phyloP scores from a whole-genome alignment of 1,140 invertebrate genomes.

The Sitophilus oryzae region DNA sequence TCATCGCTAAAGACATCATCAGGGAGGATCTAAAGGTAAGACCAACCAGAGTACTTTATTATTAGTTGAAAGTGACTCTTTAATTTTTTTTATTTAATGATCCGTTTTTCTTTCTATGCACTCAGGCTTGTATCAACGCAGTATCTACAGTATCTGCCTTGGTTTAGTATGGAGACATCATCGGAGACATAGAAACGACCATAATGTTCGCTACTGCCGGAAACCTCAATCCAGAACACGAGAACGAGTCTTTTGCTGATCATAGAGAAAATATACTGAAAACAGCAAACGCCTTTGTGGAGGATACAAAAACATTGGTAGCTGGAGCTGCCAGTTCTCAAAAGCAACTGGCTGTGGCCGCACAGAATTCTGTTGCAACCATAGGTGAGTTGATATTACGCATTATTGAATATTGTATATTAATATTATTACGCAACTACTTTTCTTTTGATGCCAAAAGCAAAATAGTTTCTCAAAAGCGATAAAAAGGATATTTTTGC shows the following conservation, averaged over 20 bases:
- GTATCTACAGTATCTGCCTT: conserved; percentile 87
- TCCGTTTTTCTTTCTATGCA: conserved; percentile 47
- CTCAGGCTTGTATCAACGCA: conserved; percentile 97
- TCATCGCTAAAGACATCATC: conserved; percentile 70
- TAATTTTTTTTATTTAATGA: background rate
- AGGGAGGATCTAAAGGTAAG: conserved; percentile 77
- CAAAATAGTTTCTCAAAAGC: no score
- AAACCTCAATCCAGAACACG: conserved; percentile 89
- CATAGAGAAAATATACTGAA: conserved; percentile 95
- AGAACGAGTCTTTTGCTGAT: conserved; percentile 84
- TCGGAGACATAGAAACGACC: conserved; percentile 96
- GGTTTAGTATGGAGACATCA: conserved; percentile 81
- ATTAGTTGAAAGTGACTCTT: background rate
- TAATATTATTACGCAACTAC: no score
- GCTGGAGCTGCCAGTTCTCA: conserved; percentile 91
- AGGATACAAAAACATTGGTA: conserved; percentile 97
- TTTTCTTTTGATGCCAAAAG: no score
- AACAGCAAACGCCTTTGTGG: conserved; percentile 96
- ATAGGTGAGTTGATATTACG: conserved; percentile 55
- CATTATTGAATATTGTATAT: no score
- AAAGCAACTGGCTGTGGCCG: conserved; percentile 92
- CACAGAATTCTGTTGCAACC: conserved; percentile 94
- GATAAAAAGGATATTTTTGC: no score
- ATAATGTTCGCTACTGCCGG: conserved; percentile 99
- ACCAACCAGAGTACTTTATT: background rate